Percentiles rank a stretch among this genome's conserved stretches.
Conservation (phyloP, 1,140 invertebrate genomes). For the Melipona quadrifasciata region DNA sequence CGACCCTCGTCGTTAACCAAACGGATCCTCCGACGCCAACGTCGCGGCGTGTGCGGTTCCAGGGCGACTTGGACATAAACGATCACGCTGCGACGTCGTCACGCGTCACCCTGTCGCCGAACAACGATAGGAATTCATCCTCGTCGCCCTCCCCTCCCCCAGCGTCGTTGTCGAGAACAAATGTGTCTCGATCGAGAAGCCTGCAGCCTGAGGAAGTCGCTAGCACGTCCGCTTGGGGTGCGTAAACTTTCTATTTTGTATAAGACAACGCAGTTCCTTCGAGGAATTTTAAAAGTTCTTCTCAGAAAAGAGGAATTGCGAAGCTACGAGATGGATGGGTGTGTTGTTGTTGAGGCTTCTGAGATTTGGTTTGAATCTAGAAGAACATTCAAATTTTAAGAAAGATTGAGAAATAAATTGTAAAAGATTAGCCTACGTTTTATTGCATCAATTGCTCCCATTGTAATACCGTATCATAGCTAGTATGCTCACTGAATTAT, state of each 20-base stretch:
- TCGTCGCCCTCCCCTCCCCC: slow-evolving; percentile 79
- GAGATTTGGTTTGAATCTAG: not conserved
- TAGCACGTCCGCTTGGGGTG: slow-evolving; percentile 79
- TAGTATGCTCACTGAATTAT: not conserved
- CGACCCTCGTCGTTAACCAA: slow-evolving; percentile 56
- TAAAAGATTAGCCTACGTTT: not conserved
- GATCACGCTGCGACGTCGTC: slow-evolving; percentile 68
- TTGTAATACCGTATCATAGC: not conserved
- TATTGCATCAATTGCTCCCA: too few relatives aligned
- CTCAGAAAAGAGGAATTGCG: too few relatives aligned
- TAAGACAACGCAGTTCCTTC: not conserved
- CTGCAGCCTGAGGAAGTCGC: slow-evolving; percentile 78
- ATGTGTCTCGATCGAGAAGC: slow-evolving; percentile 77
- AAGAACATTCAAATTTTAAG: not conserved
- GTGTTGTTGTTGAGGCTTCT: not conserved
- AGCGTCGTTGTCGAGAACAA: slow-evolving; percentile 71
- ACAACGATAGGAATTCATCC: slow-evolving; percentile 70
- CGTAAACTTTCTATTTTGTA: slow-evolving; percentile 20
- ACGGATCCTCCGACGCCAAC: slow-evolving; percentile 76
- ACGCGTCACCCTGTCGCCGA: slow-evolving; percentile 72
- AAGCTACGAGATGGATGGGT: not conserved
- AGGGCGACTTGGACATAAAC: slow-evolving; percentile 82
- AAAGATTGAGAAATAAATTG: not conserved
- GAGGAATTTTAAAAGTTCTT: not conserved
- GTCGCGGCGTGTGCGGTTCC: slow-evolving; percentile 84